Conservation (phyloP, 1,140 invertebrate species). For the Nomia melanderi region DNA sequence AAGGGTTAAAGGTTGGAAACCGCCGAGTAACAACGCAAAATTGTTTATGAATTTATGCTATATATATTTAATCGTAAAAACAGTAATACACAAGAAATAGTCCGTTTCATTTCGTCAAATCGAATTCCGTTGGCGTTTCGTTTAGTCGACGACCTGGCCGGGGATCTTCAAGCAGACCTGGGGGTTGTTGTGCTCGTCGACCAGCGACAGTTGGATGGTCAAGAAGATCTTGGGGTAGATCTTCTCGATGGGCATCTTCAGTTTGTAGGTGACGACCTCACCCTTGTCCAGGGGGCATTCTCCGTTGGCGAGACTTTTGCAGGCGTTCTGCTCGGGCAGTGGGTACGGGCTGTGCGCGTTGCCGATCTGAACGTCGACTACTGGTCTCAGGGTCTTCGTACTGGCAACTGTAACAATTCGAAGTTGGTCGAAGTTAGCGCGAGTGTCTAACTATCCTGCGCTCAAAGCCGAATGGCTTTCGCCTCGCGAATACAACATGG, state of each 20-base stretch:
- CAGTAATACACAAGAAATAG: no score
- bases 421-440: slow-evolving; percentile 1
- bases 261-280: slow-evolving; percentile 64
- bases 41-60: no score
- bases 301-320: slow-evolving; percentile 52
- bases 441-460: not conserved
- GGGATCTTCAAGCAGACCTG: slow-evolving; percentile 65
- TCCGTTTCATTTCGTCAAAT: no score
- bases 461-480: no score
- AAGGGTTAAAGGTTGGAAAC: no score
- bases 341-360: slow-evolving; percentile 38
- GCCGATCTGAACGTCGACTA: slow-evolving; percentile 47
- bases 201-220: slow-evolving; percentile 59
- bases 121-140: no score
- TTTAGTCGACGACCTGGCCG: slow-evolving; percentile 41
- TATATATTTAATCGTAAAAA: no score
- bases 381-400: slow-evolving; percentile 52
- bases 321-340: slow-evolving; percentile 65
- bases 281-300: slow-evolving; percentile 68
- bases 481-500: no score
- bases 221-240: slow-evolving; percentile 55
- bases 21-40: no score
- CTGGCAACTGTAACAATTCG: slow-evolving; percentile 59
- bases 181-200: slow-evolving; percentile 32
- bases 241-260: slow-evolving; percentile 64